phyloP scores from a whole-genome alignment of 2,888 invertebrate genomes.

The Andrena minutula region DNA sequence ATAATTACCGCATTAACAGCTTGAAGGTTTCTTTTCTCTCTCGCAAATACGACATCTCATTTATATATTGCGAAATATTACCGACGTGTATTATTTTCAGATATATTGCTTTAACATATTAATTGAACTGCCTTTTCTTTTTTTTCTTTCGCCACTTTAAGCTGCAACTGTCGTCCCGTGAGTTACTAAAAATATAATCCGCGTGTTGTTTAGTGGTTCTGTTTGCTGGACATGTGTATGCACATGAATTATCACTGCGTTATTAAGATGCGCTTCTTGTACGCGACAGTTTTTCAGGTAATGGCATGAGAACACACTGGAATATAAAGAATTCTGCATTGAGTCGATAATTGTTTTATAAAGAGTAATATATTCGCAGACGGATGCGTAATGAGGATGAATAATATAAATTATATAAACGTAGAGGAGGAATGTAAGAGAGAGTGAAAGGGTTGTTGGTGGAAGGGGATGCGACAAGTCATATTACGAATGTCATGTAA shows the following conservation, averaged over 20 bases:
- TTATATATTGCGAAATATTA: neutral
- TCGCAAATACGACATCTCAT: too few species aligned
- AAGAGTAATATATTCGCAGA: constrained; percentile 73
- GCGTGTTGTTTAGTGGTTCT: constrained; percentile 57
- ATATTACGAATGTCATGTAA: constrained; percentile 70
- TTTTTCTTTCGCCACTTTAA: constrained; percentile 57
- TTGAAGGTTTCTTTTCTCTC: constrained; percentile 29
- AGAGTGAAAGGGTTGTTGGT: constrained; percentile 55
- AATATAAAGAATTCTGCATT: constrained; percentile 56
- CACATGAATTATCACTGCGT: constrained; percentile 50
- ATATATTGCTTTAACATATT: constrained; percentile 38
- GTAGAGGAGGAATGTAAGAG: constrained; percentile 43
- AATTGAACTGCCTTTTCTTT: constrained; percentile 47
- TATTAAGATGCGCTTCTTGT: constrained; percentile 68
- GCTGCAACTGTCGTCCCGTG: constrained; percentile 57
- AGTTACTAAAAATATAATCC: constrained; percentile 49
- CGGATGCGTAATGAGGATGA: constrained; percentile 55
- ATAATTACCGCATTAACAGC: constrained; percentile 42
- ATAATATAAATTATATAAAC: constrained; percentile 62
- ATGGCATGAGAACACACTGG: constrained; percentile 58
- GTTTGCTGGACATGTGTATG: constrained; percentile 42
- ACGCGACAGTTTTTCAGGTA: constrained; percentile 63
- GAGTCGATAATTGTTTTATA: constrained; percentile 72
- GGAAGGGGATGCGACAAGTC: constrained; percentile 57
- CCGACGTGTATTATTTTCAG: neutral